Evolutionary conservation across 2,888 invertebrate species (phyloP), one percentile per base, ranked within the genome.

Genomic region (Dicycla oo): DNA sequence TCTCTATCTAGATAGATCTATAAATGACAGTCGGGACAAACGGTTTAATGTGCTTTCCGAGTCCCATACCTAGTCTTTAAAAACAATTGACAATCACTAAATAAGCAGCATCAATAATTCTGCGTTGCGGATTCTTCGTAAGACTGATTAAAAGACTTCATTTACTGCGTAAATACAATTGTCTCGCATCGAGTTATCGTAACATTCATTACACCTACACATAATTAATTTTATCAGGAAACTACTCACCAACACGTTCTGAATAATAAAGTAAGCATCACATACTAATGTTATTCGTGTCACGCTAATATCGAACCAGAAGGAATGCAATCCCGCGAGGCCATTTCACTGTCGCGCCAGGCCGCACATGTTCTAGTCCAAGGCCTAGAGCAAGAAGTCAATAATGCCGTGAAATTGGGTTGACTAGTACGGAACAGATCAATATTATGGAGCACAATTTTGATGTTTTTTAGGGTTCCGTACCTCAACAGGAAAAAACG

Each of bases 321-420:
- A 13, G 45, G 57, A 75, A 81, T 78, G 78, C 81, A 75, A 68
- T 73, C 51, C 57, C 54, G n/a, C 56, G 53, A 82, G 65, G 75
- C 68, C 71, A 69, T 74, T 53, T 73, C 60, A 43, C 13, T 60
- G 68, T 71, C 58, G 45, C 57, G 54, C 58, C 69, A 62, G 47
- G n/a, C 61, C 72, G 3, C 30, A 63, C 62, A 63, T 73, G 30
- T 47, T 60, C 49, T 47, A 77, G 68, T 60, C 60, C 78, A 73
- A 69, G 70, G 73, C 45, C 57, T 66, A 53, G 26, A 3, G 45
- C 3, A 56, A 11, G 11, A 53, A 20, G 18, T 47, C 26, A 26
- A 65, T 47, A 56, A 65, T 40, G 34, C 38, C 30, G n/a, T 64
- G 38, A 26, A 51, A 51, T 77, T 74, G 45, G 38, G 23, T 49